Base-by-base conservation (phyloP, 1,140 invertebrate genomes). In the Stegodyphus dumicola region DNA sequence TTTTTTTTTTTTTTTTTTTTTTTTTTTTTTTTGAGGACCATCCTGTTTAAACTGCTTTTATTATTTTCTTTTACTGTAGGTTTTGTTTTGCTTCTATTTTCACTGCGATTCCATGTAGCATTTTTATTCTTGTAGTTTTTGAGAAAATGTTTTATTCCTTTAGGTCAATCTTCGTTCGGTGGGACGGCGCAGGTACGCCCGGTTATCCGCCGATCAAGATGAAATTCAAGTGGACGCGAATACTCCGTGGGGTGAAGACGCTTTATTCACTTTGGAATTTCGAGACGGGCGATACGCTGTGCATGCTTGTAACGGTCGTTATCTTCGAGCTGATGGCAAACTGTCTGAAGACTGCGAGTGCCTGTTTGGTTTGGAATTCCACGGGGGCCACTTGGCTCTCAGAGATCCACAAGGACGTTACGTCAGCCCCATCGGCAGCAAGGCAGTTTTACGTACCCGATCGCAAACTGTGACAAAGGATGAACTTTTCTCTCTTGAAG, bases 201-300 rank as follows among this genome's bases (percentile, higher is more conserved):
- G 97, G 91, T 92, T 99, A 54, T 96, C 95, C 49, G 95, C 96
- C 86, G 94, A 94, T 60, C 93, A 95, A 91, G 96, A 97, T 89
- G 97, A 98, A 91, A 97, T 99, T 89, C 95, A 98, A 91, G 96
- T 98, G 74, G 96, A 98, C 90, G 96, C 97, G 66, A 96, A 98
- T 89, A 96, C 98, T 89, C 97, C 98, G 6, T 99, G 98, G 98
- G 98, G 98, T 69, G 95, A 97, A 90, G 97, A 99, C 90, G 97
- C 97, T 5, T 93, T 99, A 0, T 98, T 99, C 91, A 98, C 97
- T 6, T 92, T 99, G 69, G 97, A 99, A 92, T 98, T 97, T 92
- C 93, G 95, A 7, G 95, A 96, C 85, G 95, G 95, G 60, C 95
- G 97, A 89, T 99, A 99, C 91, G 96, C 97, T 15, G 93, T 99